A percentile compares a stretch with the other conserved stretches of the same genome.
phyloP scores from a whole-genome alignment of 2,113 vertebrate genomes.

The Phasianus colchicus region DNA sequence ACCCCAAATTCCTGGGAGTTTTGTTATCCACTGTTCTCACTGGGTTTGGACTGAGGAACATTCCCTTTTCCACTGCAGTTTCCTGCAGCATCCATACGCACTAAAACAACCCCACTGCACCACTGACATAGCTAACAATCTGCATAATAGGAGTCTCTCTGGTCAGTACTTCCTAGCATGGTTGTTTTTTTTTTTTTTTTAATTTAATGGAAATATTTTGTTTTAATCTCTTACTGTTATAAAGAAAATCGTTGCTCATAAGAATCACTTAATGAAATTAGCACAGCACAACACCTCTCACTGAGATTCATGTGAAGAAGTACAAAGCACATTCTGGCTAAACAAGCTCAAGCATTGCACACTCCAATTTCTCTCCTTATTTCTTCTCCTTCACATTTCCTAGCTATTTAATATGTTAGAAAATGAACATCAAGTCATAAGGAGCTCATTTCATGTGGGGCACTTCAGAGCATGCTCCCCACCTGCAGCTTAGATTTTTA shows the following conservation, averaged over 20 bases:
- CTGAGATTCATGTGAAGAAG: background rate
- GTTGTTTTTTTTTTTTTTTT: background rate
- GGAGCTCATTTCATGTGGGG: background rate
- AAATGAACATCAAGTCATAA: background rate
- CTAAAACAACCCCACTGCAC: background rate
- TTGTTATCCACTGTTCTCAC: background rate
- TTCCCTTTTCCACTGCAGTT: background rate
- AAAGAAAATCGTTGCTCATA: background rate
- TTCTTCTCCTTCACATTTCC: background rate
- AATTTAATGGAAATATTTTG: background rate
- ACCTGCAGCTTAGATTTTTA: background rate
- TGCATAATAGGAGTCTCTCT: background rate
- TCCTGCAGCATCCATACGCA: constrained; percentile 8
- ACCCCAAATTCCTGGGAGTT: constrained; percentile 47
- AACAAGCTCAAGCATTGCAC: background rate
- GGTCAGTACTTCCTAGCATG: background rate
- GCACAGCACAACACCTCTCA: background rate
- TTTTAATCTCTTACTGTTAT: background rate
- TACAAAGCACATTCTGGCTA: background rate
- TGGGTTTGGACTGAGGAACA: background rate
- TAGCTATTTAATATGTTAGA: accelerated
- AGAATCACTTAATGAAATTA: background rate
- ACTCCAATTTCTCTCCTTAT: background rate
- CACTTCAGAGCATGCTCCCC: background rate
- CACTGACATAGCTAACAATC: background rate